phyloP scores from a whole-genome alignment of 2,797 vertebrate genomes.

The Enteromius fasciolatus region DNA sequence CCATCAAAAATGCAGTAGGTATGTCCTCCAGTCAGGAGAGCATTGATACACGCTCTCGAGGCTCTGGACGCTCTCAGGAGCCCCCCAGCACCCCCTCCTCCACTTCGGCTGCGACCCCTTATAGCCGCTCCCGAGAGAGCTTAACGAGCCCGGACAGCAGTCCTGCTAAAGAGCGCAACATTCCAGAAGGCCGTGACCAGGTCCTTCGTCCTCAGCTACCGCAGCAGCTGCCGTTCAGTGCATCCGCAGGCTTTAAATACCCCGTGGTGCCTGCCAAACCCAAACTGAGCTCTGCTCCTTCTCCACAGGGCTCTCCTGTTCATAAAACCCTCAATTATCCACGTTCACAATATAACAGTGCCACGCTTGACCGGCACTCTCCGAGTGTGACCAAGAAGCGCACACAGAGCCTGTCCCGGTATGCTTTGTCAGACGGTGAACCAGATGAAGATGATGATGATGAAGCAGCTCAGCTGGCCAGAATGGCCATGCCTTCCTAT shows the following conservation, averaged over 20 bases:
- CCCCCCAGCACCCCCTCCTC: slow-evolving; percentile 67
- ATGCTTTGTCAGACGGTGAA: slow-evolving; percentile 87
- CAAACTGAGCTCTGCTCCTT: slow-evolving; percentile 57
- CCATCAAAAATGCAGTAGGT: slow-evolving; percentile 71
- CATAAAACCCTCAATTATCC: slow-evolving; percentile 82
- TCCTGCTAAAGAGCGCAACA: slow-evolving; percentile 83
- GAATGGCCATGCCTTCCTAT: slow-evolving; percentile 82
- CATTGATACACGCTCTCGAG: slow-evolving; percentile 85
- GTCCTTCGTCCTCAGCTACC: slow-evolving; percentile 20
- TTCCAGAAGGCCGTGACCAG: slow-evolving; percentile 88
- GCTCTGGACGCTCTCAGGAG: slow-evolving; percentile 91
- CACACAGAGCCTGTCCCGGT: slow-evolving; percentile 83
- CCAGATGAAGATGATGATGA: slow-evolving; percentile 79
- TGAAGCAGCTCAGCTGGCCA: neutral
- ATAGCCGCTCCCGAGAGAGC: slow-evolving; percentile 80
- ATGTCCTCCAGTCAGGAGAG: slow-evolving; percentile 85
- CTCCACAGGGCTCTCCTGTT: slow-evolving; percentile 68
- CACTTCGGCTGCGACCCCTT: slow-evolving; percentile 69
- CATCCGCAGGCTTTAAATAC: slow-evolving; percentile 83
- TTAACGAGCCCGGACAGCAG: slow-evolving; percentile 74
- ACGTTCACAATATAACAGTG: slow-evolving; percentile 72
- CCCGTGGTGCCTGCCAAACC: slow-evolving; percentile 79
- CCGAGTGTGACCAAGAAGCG: slow-evolving; percentile 79
- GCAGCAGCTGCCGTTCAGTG: slow-evolving; percentile 74
- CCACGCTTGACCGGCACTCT: slow-evolving; percentile 51